Base-by-base conservation (phyloP, 2,797 vertebrate genomes). In the Uromys caudimaculatus region DNA sequence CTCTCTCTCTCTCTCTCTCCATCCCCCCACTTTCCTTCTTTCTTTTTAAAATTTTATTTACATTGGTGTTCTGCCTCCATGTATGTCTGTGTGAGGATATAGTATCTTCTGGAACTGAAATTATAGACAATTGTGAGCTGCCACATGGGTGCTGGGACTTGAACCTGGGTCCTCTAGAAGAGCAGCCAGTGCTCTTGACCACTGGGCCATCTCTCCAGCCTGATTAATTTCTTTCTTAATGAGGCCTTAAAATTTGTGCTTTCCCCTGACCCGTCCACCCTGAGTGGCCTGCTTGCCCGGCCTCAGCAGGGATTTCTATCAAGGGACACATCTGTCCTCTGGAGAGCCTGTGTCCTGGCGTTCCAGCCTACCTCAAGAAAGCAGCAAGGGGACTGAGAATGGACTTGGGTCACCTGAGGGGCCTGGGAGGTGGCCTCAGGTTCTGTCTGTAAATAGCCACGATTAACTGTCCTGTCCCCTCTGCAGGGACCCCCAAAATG, bases 381-480 rank as follows among this genome's bases (percentile, higher is more conserved):
- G 83, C 73, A 7, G 24, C 32, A 60, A 41, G 60, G 97, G 62
- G 62, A 62, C 79, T 56, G 79, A 93, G 89, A 75, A 52, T 71
- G 92, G 88, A 75, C 83, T 23, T 14, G 56, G 62, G 90, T 58
- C 81, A 8, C 62, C 91, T 60, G 19, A 56, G 76, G 71, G 62
- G 8, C 77, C 60, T 67, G 50, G 56, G 81, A 78, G 38, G 83
- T 50, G 67, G 35, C 29, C 52, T 71, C 12, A 47, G 94, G 47
- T 60, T 75, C 7, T 2, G 60, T 95, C n/a, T 97, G 97, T 97
- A 96, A 89, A 97, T 97, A 97, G 95, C 95, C 96, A 90, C 78
- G 81, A 92, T 64, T 88, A 86, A 94, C 56, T 94, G 78, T 93
- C 86, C 50, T 60, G 62, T 73, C 64, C 67, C 60, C 81, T 88